Conservation (phyloP, 2,113 vertebrate species). For the Catharus bicknelli region DNA sequence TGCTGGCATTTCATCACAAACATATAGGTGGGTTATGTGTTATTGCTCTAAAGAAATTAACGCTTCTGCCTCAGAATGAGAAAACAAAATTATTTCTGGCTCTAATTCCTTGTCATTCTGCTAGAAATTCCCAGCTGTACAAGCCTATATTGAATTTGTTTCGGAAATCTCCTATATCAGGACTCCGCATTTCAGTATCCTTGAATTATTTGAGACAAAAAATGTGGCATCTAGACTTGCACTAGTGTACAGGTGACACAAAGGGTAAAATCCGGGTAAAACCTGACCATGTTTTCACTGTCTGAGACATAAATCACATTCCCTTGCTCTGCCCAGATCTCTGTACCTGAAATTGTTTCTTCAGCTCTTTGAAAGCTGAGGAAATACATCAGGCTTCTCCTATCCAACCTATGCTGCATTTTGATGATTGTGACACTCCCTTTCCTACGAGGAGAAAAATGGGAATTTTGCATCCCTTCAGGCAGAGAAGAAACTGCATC, state of each 20-base stretch:
- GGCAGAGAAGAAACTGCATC: not conserved
- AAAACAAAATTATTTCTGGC: not conserved
- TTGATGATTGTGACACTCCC: not conserved
- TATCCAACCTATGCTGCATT: not conserved
- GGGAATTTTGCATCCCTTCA: not conserved
- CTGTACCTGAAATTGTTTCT: not conserved
- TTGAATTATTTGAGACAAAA: not conserved
- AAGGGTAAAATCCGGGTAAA: not conserved
- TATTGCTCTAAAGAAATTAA: conserved; percentile 1
- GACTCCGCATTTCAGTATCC: not conserved
- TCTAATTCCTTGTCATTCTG: not conserved
- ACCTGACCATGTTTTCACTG: not conserved
- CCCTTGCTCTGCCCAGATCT: not conserved
- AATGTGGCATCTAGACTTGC: not conserved
- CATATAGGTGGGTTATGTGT: not conserved
- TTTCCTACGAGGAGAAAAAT: not conserved
- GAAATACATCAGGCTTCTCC: not conserved
- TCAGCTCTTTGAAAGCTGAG: not conserved
- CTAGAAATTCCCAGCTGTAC: not conserved
- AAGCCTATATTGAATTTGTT: not conserved
- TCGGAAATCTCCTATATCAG: not conserved
- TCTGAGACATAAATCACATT: not conserved
- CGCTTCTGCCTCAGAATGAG: not conserved
- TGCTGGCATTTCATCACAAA: not conserved
- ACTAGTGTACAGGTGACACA: not conserved